A percentile compares a stretch with the other conserved stretches of the same genome.
These are phyloP conservation scores for Kradibia gibbosae DNA, from an alignment of 1,140 invertebrate species.

Conservation along the genomic window DNA sequence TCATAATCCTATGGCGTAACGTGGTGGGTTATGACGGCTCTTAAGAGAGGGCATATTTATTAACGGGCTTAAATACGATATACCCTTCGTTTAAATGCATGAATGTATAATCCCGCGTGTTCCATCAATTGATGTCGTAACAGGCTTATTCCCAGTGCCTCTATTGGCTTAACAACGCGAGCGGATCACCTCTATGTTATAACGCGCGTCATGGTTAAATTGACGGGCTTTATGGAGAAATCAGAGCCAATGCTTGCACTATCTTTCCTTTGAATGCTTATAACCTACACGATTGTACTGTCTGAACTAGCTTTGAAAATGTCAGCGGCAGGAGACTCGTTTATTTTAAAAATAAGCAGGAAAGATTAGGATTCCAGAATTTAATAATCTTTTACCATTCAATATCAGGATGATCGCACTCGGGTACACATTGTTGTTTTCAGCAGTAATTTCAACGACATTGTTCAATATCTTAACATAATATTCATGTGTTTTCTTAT, in stretches of 20 bases:
- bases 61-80: neutral
- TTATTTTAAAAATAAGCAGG: neutral
- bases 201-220: neutral
- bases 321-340: neutral
- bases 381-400: too few relatives aligned
- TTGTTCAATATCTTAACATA: too few relatives aligned
- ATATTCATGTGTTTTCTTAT: too few relatives aligned
- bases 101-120: conserved; percentile 12
- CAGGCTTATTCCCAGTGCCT: neutral
- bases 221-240: neutral
- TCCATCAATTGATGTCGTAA: conserved; percentile 14
- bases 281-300: neutral
- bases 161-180: neutral
- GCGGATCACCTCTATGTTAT: neutral
- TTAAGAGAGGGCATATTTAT: neutral
- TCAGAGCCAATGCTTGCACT: neutral
- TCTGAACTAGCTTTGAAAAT: neutral
- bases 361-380: neutral
- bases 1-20: neutral
- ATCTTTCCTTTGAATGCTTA: neutral
- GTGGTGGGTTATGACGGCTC: neutral
- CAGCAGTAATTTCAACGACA: too few relatives aligned
- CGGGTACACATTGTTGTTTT: neutral
- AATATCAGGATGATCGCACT: neutral
- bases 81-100: conserved; percentile 11